These are phyloP conservation scores for Trichomalopsis sarcophagae DNA, from an alignment of 1,140 invertebrate species.

Conservation along the genomic window DNA sequence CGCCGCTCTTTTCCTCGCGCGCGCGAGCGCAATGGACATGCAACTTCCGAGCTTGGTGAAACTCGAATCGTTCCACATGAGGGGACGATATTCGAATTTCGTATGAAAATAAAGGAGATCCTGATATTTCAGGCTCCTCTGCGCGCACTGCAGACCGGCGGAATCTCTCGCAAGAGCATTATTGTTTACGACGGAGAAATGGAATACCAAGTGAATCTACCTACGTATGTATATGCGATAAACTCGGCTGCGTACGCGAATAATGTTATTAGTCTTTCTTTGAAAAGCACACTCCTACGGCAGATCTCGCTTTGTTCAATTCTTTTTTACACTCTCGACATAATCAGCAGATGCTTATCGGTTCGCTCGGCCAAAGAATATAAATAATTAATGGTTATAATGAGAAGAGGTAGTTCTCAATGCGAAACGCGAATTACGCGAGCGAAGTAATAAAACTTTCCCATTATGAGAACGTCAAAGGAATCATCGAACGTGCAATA, in stretches of 20 bases:
- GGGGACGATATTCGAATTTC: slow-evolving; percentile 53
- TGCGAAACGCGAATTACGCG: no score
- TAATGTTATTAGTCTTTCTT: slow-evolving; percentile 19
- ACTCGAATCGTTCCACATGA: slow-evolving; percentile 56
- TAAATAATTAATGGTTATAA: neutral
- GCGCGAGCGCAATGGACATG: slow-evolving; percentile 60
- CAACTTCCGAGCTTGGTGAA: slow-evolving; percentile 61
- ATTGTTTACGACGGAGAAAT: slow-evolving; percentile 51
- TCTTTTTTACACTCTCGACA: neutral
- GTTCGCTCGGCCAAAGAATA: neutral
- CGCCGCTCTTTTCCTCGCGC: slow-evolving; percentile 57
- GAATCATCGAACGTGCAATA: slow-evolving; percentile 45
- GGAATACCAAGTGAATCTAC: slow-evolving; percentile 39
- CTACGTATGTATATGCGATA: neutral
- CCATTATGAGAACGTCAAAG: neutral
- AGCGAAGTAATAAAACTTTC: no score
- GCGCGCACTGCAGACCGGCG: neutral
- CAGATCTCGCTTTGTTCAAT: neutral
- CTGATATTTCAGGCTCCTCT: slow-evolving; percentile 44
- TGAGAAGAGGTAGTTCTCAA: no score
- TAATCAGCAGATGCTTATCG: neutral
- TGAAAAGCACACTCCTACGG: neutral
- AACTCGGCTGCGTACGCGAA: neutral
- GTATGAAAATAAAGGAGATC: slow-evolving; percentile 53
- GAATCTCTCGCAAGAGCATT: slow-evolving; percentile 47